Evolutionary conservation across 2,888 invertebrate species (phyloP).

Genomic region (Dynastes hyllus): DNA sequence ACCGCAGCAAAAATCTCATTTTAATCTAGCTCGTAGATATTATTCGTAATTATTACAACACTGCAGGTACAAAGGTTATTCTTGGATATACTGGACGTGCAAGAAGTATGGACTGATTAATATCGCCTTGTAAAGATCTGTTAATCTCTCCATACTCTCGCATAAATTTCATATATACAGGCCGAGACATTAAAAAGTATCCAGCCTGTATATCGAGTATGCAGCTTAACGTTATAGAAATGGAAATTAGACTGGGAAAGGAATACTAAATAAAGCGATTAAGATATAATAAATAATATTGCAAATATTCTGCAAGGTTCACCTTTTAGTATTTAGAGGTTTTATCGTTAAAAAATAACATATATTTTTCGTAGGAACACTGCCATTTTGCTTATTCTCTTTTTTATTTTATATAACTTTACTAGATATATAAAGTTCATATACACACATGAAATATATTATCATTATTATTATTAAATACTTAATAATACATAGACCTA

Average conservation of each 20-base stretch:
- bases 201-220: not conserved
- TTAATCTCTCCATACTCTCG: too few species aligned
- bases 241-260: not conserved
- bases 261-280: not conserved
- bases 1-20: slow-evolving; percentile 34
- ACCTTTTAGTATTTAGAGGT: not conserved
- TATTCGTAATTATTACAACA: slow-evolving; percentile 23
- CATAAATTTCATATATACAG: not conserved
- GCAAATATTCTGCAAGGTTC: too few species aligned
- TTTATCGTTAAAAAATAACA: slow-evolving; percentile 10
- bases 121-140: too few species aligned
- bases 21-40: slow-evolving; percentile 1
- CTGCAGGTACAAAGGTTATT: slow-evolving; percentile 40
- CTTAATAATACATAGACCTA: not conserved
- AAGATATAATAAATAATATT: too few species aligned
- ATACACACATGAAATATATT: slow-evolving; percentile 1
- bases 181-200: not conserved
- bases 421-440: slow-evolving; percentile 4
- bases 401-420: slow-evolving; percentile 14
- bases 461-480: slow-evolving; percentile 4
- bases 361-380: slow-evolving; percentile 22
- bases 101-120: not conserved
- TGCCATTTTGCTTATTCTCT: not conserved
- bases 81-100: slow-evolving; percentile 3
- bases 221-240: not conserved